Conservation (phyloP, 1,140 invertebrate genomes). For the Trypoxylus dichotomus region DNA sequence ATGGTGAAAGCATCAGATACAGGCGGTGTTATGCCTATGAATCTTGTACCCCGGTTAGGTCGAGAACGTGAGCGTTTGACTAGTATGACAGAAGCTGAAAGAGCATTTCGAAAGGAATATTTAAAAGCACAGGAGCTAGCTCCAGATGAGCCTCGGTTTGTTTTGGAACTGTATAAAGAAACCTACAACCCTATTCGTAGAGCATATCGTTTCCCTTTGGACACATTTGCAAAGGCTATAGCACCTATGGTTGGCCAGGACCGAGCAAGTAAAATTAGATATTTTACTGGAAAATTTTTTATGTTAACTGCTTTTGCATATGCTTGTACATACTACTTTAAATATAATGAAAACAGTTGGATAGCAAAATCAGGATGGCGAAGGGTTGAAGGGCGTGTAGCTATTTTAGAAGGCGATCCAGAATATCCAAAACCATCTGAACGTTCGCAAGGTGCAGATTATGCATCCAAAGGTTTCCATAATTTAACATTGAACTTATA, state of each 20-base stretch:
- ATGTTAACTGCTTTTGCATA: conserved; percentile 48
- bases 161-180: conserved; percentile 68
- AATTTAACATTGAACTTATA: conserved; percentile 49
- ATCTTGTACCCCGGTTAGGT: conserved; percentile 72
- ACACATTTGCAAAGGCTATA: conserved; percentile 61
- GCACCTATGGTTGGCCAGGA: conserved; percentile 60
- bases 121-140: conserved; percentile 78
- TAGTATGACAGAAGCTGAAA: conserved; percentile 82
- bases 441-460: conserved; percentile 61
- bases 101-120: conserved; percentile 80
- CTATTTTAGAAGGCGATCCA: conserved; percentile 65
- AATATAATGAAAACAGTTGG: conserved; percentile 80
- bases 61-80: conserved; percentile 74
- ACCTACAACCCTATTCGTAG: conserved; percentile 77
- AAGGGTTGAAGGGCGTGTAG: conserved; percentile 56
- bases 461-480: conserved; percentile 70
- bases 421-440: conserved; percentile 64
- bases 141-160: conserved; percentile 69
- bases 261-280: conserved; percentile 60
- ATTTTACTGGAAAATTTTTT: conserved; percentile 63
- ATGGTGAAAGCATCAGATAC: conserved; percentile 49
- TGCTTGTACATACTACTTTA: conserved; percentile 69
- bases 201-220: conserved; percentile 71
- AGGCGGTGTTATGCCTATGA: conserved; percentile 68
- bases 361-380: conserved; percentile 69